These are phyloP conservation scores for Microplitis manilae DNA, from an alignment of 2,888 invertebrate genomes.

Conservation along the genomic window DNA sequence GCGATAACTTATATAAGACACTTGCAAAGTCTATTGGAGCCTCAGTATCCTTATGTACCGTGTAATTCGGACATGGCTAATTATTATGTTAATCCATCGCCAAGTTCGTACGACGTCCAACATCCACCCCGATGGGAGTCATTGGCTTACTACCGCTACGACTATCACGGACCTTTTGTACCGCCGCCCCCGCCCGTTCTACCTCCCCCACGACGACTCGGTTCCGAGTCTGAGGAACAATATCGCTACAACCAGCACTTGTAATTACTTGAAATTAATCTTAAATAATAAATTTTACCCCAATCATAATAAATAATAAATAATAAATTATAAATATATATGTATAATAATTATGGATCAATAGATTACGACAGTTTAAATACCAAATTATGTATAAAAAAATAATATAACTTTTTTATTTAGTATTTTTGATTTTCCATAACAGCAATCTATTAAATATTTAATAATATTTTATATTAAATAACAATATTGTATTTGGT, in stretches of 20 bases:
- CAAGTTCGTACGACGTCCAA: constrained; percentile 58
- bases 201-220: constrained; percentile 42
- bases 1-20: constrained; percentile 85
- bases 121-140: constrained; percentile 66
- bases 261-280: neutral
- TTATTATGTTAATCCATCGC: constrained; percentile 53
- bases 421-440: constrained; percentile 21
- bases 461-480: constrained; percentile 47
- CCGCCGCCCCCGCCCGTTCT: constrained; percentile 54
- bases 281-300: constrained; percentile 8
- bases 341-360: neutral
- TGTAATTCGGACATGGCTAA: constrained; percentile 56
- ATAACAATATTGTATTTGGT: constrained; percentile 66
- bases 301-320: neutral
- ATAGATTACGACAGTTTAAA: constrained; percentile 6
- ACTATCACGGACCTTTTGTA: constrained; percentile 64
- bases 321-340: neutral
- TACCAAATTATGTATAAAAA: constrained; percentile 39
- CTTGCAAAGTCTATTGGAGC: constrained; percentile 77
- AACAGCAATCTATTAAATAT: constrained; percentile 11
- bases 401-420: constrained; percentile 41
- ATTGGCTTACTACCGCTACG: constrained; percentile 67
- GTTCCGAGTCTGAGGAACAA: constrained; percentile 20
- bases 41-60: constrained; percentile 59
- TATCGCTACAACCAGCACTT: constrained; percentile 29